A percentile compares a stretch with the other conserved stretches of the same genome.
Evolutionary conservation across 2,888 invertebrate genomes (phyloP).

Genomic region (Sarcophaga variegata): DNA sequence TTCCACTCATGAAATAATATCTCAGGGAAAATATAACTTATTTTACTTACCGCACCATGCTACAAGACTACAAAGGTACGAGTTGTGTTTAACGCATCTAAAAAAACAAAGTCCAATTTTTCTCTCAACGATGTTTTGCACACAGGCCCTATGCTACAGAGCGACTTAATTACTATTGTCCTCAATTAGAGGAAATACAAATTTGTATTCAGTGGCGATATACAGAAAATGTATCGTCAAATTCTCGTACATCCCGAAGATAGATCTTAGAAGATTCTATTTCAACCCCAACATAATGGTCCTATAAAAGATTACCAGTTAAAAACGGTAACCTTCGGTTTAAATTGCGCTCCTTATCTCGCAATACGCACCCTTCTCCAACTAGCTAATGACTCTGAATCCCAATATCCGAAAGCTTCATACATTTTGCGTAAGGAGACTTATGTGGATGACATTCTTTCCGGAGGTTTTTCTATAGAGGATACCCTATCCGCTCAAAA

Average conservation of each 20-base stretch:
- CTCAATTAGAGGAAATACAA: slow-evolving; percentile 51
- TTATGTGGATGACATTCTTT: slow-evolving; percentile 15
- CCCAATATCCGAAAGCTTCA: neutral
- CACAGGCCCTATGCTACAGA: slow-evolving; percentile 60
- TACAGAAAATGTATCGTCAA: slow-evolving; percentile 41
- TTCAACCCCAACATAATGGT: neutral
- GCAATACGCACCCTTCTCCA: neutral
- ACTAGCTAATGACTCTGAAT: neutral
- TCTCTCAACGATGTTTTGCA: slow-evolving; percentile 60
- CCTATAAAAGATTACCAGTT: neutral
- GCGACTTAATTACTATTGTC: slow-evolving; percentile 44
- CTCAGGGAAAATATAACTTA: neutral
- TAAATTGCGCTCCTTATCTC: neutral
- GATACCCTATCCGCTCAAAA: neutral
- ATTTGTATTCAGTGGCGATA: slow-evolving; percentile 66
- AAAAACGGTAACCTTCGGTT: no score
- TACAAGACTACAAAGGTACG: slow-evolving; percentile 53
- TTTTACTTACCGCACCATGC: neutral
- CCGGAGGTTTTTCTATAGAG: neutral
- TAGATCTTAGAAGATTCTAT: slow-evolving; percentile 61
- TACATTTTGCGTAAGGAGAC: neutral
- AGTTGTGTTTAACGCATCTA: slow-evolving; percentile 60
- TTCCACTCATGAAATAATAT: neutral
- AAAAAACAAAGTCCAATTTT: neutral
- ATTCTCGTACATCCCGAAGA: slow-evolving; percentile 50